phyloP scores from a whole-genome alignment of 2,888 invertebrate genomes.

The Xanthorhoe designata region DNA sequence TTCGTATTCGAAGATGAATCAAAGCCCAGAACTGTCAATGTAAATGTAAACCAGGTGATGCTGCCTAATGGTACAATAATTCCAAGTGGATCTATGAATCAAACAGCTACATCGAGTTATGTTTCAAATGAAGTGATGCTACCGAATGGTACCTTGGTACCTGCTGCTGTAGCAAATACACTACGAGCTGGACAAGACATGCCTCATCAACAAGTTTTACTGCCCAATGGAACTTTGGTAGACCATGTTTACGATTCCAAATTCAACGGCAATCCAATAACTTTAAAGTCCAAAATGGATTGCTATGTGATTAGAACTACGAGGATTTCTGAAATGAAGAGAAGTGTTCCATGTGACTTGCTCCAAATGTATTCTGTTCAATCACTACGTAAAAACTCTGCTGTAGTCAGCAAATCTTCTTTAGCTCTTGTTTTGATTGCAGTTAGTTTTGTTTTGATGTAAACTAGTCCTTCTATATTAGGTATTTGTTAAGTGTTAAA shows the following conservation, averaged over 20 bases:
- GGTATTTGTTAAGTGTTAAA: not conserved
- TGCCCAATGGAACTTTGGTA: conserved; percentile 12
- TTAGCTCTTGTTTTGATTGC: conserved; percentile 4
- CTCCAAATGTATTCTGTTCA: conserved; percentile 14
- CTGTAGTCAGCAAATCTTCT: not conserved
- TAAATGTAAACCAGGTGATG: not conserved
- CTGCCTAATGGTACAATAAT: conserved; percentile 7
- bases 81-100: not conserved
- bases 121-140: conserved; percentile 16
- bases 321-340: conserved; percentile 3
- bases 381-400: conserved; percentile 11
- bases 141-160: conserved; percentile 24
- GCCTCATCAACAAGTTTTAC: conserved; percentile 10
- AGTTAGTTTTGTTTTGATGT: conserved; percentile 7
- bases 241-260: conserved; percentile 3
- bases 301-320: conserved; percentile 20
- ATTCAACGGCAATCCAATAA: conserved; percentile 14
- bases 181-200: conserved; percentile 1
- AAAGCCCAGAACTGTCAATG: not conserved
- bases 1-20: conserved; percentile 19
- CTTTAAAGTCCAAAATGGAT: conserved; percentile 6
- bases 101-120: not conserved
- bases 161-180: not conserved
- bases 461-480: no score
- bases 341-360: conserved; percentile 15